Evolutionary conservation across 2,113 vertebrate genomes (phyloP).

Genomic region (Cricetomys ansorgei): DNA sequence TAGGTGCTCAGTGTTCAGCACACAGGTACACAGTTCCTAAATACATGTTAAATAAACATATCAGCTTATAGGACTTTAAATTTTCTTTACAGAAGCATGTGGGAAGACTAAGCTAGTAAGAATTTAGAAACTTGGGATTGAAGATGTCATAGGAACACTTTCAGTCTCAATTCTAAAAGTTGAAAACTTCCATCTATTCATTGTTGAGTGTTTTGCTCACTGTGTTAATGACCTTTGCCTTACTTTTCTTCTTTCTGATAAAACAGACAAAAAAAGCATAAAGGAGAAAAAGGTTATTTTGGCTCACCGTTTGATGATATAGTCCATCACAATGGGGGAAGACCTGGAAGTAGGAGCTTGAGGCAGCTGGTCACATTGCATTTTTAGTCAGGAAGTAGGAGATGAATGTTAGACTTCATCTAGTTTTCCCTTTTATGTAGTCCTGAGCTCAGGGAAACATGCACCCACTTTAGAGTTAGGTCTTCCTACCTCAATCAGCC

Average conservation of each 20-base stretch:
- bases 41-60: constrained; percentile 1
- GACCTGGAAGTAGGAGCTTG: no score
- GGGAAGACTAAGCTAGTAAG: constrained; percentile 16
- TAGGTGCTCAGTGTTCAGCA: background rate
- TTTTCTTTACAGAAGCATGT: background rate
- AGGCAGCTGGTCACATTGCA: background rate
- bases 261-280: background rate
- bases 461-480: background rate
- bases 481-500: background rate
- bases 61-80: background rate
- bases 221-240: background rate
- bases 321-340: background rate
- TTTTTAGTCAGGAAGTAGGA: background rate
- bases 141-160: background rate
- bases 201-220: background rate
- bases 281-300: background rate
- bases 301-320: background rate
- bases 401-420: background rate
- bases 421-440: background rate
- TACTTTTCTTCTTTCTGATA: background rate
- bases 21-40: background rate
- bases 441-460: background rate
- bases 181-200: background rate
- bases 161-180: background rate
- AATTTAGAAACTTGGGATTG: constrained; percentile 49